Evolutionary conservation across 1,140 invertebrate genomes (phyloP), one percentile per base, ranked within the genome.

Genomic region (Euschistus heros): DNA sequence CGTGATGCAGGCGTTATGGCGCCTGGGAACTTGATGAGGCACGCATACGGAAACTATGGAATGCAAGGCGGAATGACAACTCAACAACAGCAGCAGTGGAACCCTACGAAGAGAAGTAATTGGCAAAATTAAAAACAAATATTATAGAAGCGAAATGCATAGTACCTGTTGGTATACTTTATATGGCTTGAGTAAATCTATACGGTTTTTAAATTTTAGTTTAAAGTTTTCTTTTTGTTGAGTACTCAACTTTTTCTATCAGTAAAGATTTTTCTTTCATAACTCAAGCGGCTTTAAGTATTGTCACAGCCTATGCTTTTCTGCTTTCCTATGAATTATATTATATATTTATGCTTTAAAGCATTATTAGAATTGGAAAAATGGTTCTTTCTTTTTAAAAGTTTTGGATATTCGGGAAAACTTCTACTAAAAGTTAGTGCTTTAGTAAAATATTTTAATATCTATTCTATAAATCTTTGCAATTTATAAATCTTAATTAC

Each of bases 21-120:
- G 74, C 77, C 77, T 77, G 67, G 67, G 63, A 73, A 77, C 75
- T 76, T 78, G 78, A 79, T 80, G 79, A 78, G 80, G 76, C 78
- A 78, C 77, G 75, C 79, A 80, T 81, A 78, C 80, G 76, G 77
- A 76, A 80, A 76, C 79, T 81, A 81, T 77, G 78, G 79, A 70
- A 74, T 77, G 74, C 67, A 73, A 72, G 66, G 80, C 79, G 76
- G 77, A 78, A 78, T 75, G 73, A 72, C 77, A 73, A 79, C 78
- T 77, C 79, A 78, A 73, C 75, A 77, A 72, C 80, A 80, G 74
- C 78, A 76, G 74, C 80, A 80, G 72, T 82, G 81, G 80, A 81
- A 80, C 76, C 73, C 78, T 74, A 76, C 76, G 71, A 80, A 79
- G 77, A 77, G 76, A 79, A 80, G 79, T 80, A 80, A 79, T 54